Percentiles rank a stretch among this genome's conserved stretches.
phyloP scores from a whole-genome alignment of 2,888 invertebrate species.

The Drosophila stalkeri region DNA sequence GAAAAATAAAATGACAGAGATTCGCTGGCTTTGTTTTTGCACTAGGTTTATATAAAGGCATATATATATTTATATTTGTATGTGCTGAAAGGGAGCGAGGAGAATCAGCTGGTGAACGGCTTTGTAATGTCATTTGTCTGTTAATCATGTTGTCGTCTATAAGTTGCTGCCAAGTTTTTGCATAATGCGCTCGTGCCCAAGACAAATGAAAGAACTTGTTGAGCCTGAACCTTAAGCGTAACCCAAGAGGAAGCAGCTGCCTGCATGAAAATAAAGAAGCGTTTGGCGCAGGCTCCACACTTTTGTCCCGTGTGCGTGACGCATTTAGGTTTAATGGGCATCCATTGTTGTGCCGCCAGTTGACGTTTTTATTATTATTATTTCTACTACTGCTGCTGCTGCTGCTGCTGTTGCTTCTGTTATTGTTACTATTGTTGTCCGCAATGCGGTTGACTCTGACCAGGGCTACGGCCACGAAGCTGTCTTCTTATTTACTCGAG shows the following conservation, averaged over 20 bases:
- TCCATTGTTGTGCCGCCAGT: constrained; percentile 43
- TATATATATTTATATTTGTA: neutral
- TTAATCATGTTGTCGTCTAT: constrained; percentile 76
- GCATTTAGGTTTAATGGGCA: constrained; percentile 66
- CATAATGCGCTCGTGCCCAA: constrained; percentile 69
- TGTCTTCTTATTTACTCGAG: constrained; percentile 38
- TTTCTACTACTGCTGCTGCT: constrained; percentile 5
- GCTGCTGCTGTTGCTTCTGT: neutral
- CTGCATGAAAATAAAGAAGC: neutral
- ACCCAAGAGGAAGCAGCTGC: constrained; percentile 3
- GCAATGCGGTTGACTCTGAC: constrained; percentile 27
- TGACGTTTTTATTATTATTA: constrained; percentile 27
- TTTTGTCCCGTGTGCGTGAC: constrained; percentile 62
- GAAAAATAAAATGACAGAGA: neutral
- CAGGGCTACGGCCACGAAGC: constrained; percentile 1
- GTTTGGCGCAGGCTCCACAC: constrained; percentile 20
- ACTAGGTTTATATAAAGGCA: neutral
- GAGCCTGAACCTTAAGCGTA: constrained; percentile 44
- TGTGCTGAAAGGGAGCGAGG: constrained; percentile 10
- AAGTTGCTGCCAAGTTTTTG: constrained; percentile 69
- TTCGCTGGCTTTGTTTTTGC: neutral
- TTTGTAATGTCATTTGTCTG: constrained; percentile 75
- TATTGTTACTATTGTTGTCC: constrained; percentile 18
- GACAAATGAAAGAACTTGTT: constrained; percentile 69
- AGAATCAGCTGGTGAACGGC: constrained; percentile 67